phyloP scores from a whole-genome alignment of 2,113 vertebrate genomes.

The Tachycineta bicolor region DNA sequence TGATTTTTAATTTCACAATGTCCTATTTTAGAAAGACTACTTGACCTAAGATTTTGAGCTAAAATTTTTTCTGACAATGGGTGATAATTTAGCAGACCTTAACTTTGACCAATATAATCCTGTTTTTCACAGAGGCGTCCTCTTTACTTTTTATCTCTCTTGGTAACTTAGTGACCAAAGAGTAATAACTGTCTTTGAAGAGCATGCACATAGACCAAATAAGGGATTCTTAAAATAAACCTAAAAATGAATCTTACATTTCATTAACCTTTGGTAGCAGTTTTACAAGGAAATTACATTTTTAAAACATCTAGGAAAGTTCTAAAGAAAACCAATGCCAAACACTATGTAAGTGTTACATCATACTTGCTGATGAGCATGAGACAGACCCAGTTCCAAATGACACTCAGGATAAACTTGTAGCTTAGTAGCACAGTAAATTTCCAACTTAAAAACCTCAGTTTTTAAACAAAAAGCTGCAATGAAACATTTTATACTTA shows the following conservation, averaged over 20 bases:
- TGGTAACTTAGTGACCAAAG: background rate
- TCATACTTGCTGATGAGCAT: background rate
- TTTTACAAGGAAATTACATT: background rate
- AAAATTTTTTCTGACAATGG: background rate
- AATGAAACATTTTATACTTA: background rate
- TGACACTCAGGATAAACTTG: background rate
- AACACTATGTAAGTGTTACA: background rate
- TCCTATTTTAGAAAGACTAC: background rate
- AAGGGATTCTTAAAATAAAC: background rate
- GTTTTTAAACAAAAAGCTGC: background rate
- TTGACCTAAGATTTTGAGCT: background rate
- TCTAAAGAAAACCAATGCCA: background rate
- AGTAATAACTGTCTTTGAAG: background rate
- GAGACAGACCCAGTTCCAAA: background rate
- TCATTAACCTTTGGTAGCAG: background rate
- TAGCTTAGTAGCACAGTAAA: background rate
- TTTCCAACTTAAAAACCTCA: background rate
- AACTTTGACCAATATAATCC: background rate
- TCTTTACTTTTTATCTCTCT: background rate
- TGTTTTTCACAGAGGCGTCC: background rate
- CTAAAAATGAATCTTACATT: background rate
- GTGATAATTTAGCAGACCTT: background rate
- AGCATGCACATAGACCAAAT: background rate
- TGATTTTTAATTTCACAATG: background rate
- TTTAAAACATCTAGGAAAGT: background rate